Evolutionary conservation across 2,797 vertebrate species (phyloP).

Genomic region (Parauchenoglanis punctatus): DNA sequence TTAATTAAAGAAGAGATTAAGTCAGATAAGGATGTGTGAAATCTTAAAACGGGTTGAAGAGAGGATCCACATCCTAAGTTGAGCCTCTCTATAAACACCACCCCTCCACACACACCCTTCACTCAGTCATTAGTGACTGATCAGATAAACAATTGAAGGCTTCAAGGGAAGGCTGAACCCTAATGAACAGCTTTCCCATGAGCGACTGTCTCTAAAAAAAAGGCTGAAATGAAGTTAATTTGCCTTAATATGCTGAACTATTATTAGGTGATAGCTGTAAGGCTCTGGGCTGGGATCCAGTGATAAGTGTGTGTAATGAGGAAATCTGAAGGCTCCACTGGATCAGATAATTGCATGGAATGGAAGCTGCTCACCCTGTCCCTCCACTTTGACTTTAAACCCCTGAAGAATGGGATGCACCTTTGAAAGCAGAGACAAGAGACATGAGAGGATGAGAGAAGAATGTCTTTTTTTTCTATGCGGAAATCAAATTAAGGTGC

Average conservation of each 20-base stretch:
- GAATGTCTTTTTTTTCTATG: not conserved
- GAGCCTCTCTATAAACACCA: slow-evolving; percentile 54
- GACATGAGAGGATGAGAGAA: slow-evolving; percentile 23
- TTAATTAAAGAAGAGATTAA: slow-evolving; percentile 59
- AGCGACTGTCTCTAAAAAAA: slow-evolving; percentile 52
- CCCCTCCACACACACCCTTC: slow-evolving; percentile 49
- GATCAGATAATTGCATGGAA: slow-evolving; percentile 52
- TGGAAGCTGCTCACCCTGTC: slow-evolving; percentile 40
- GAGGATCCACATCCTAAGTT: slow-evolving; percentile 49
- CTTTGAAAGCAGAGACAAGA: slow-evolving; percentile 8
- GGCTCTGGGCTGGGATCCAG: slow-evolving; percentile 53
- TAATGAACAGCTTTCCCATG: slow-evolving; percentile 64
- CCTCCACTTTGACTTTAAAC: slow-evolving; percentile 32
- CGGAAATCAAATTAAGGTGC: slow-evolving; percentile 39
- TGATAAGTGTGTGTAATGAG: slow-evolving; percentile 47
- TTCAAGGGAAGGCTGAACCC: slow-evolving; percentile 60
- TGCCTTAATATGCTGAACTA: slow-evolving; percentile 68
- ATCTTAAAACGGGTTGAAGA: slow-evolving; percentile 45
- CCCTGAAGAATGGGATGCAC: slow-evolving; percentile 13
- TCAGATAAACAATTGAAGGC: slow-evolving; percentile 64
- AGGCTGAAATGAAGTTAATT: slow-evolving; percentile 64
- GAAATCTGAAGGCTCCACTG: slow-evolving; percentile 44
- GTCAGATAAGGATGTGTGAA: slow-evolving; percentile 38
- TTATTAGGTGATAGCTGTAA: slow-evolving; percentile 62
- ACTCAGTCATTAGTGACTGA: slow-evolving; percentile 62